Percentiles rank a stretch among this genome's conserved stretches.
Conservation (phyloP, 2,113 vertebrate species). For the Merops nubicus region DNA sequence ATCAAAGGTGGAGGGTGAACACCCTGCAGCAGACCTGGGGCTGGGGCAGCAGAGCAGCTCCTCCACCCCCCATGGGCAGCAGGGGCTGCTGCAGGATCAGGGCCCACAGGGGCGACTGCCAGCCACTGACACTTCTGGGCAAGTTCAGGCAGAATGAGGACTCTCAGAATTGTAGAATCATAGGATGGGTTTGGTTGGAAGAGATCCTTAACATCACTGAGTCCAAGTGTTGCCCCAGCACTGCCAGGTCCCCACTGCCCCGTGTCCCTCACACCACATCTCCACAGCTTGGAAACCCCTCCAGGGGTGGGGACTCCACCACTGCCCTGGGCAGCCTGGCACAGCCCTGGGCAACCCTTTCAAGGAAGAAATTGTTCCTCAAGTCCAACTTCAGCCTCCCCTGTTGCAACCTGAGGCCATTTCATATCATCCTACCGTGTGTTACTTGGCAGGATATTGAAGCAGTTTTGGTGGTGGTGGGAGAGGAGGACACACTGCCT, state of each 20-base stretch:
- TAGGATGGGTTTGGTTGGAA: background rate
- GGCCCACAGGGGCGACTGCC: rapidly evolving
- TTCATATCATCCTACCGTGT: background rate
- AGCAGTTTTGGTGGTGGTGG: background rate
- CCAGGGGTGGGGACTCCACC: background rate
- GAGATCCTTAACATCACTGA: background rate
- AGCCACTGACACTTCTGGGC: rapidly evolving
- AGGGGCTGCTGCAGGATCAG: background rate
- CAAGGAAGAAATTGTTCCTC: background rate
- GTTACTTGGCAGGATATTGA: background rate
- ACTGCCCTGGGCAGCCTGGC: background rate
- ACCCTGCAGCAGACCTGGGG: background rate
- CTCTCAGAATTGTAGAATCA: background rate
- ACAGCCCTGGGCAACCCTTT: background rate
- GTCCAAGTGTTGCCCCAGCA: background rate
- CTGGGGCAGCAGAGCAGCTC: background rate
- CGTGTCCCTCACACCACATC: background rate
- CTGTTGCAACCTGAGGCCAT: background rate
- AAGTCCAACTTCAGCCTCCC: background rate
- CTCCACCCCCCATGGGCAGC: background rate
- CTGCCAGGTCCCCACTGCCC: background rate
- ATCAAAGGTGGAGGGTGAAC: background rate
- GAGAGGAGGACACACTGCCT: background rate
- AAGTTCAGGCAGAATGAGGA: background rate
- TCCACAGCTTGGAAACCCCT: background rate